These are phyloP conservation scores for Troides oblongomaculatus DNA, from an alignment of 2,888 invertebrate species.

Conservation along the genomic window DNA sequence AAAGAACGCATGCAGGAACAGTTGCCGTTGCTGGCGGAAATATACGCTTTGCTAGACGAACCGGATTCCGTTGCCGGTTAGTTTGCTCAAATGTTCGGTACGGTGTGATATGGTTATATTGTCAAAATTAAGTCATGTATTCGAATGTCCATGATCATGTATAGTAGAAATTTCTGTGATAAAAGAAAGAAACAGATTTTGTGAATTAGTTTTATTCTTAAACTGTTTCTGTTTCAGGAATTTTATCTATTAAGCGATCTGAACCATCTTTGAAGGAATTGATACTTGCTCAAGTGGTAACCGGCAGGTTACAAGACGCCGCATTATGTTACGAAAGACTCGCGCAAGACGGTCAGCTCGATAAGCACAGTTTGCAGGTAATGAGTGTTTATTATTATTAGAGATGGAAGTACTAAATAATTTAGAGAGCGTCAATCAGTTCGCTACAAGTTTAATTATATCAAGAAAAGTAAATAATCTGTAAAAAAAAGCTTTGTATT, in stretches of 20 bases:
- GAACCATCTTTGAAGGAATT: constrained; percentile 90
- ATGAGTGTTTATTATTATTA: not conserved
- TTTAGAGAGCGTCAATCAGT: too few relatives aligned
- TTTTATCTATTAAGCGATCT: constrained; percentile 86
- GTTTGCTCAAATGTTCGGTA: constrained; percentile 6
- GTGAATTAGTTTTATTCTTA: not conserved
- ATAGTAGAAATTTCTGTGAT: too few relatives aligned
- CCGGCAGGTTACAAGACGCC: constrained; percentile 90
- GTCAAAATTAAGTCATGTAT: too few relatives aligned
- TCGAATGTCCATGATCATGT: too few relatives aligned
- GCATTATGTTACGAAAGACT: constrained; percentile 93
- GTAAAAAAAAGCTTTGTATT: too few relatives aligned
- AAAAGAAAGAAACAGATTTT: not conserved
- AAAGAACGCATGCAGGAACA: constrained; percentile 79
- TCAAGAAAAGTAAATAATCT: too few relatives aligned
- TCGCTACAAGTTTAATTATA: too few relatives aligned
- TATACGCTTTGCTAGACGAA: constrained; percentile 93
- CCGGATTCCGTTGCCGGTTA: constrained; percentile 92
- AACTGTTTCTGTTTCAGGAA: constrained; percentile 64
- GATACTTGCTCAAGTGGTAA: constrained; percentile 91
- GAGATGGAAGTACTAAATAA: not conserved
- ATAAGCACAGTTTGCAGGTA: constrained; percentile 68
- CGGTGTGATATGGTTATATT: too few relatives aligned
- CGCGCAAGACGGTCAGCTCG: constrained; percentile 80
- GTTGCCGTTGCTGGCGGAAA: constrained; percentile 84